Base-by-base conservation (phyloP, 2,797 vertebrate species). In the Myripristis jacobus region DNA sequence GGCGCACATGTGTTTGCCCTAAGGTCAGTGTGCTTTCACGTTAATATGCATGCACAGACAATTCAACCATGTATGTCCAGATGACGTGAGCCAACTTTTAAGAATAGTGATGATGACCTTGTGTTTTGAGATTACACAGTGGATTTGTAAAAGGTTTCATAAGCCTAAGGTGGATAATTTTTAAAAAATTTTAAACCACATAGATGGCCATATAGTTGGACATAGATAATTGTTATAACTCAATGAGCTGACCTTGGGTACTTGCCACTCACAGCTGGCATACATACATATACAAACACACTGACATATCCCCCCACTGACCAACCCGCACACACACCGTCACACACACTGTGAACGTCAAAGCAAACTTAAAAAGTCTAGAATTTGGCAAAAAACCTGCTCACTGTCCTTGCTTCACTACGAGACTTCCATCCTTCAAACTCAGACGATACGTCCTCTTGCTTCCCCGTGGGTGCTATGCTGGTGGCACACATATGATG, bases 401-500 rank as follows among this genome's bases (percentile, higher is more conserved):
- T 13, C 4, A 12, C 18, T 62, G 68, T 75, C 53, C 51, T 63
- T 60, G 62, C 47, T 59, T 69, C 18, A 57, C 27, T 41, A 21
- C 31, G 46, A 67, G 56, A 67, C 47, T 27, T 79, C 69, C 44
- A 75, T 88, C 83, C 75, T 78, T 88, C 81, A 85, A 60, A 63
- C 21, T 62, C 66, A 82, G 80, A 81, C 79, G 78, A 62, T 62
- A 59, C 51, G 61, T 73, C 41, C 13, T 22, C 80, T 82, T 82
- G 63, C 68, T 59, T 54, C 66, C 83, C 64, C 74, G 27, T n/a
- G 78, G 81, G 86, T 77, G 74, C 79, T 64, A 54, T 87, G 82
- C 66, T 85, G 80, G 72, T 84, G 79, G 80, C 66, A 79, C 79
- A 70, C 77, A 73, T 71, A 89, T 81, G 69, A 87, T 77, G 77